Evolutionary conservation across 2,888 invertebrate genomes (phyloP), one percentile per base, ranked within the genome.

Genomic region (Myopa tessellatipennis): DNA sequence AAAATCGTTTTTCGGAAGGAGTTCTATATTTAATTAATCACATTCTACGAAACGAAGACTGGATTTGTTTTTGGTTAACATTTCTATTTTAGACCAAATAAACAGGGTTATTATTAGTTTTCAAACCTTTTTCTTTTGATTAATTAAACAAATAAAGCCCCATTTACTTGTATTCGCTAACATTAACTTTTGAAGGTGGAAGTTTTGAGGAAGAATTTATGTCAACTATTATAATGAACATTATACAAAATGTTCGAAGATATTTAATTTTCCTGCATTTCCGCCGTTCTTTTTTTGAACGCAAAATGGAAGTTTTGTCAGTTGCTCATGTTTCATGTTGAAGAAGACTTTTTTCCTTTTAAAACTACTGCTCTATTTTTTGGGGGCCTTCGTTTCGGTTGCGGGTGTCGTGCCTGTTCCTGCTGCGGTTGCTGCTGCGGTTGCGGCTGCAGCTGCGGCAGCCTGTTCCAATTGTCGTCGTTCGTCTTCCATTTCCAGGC

Each of bases 401-500:
- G 74, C 67, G 8, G 26, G 26, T 26, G 26, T 1, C 26, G 26
- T 26, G 26, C 26, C 26, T 26, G 36, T 26, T 34, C 45, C 68
- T 26, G 81, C 67, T 45, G 79, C 91, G 79, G 82, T 84, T 60
- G 90, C 91, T 82, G 90, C 90, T 10, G 89, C 88, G 77, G 82
- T 82, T 65, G 89, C 90, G 1, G 88, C 90, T 40, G 90, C 90
- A 12, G 89, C 90, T 10, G 90, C 90, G 3, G 90, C 91, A 3
- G 90, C 91, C 82, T 91, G 80, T 14, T 86, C 86, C n/a, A 88
- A 87, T 79, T 89, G 89, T 0, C 89, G 84, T 78, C 87, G 85
- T 76, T 89, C 89, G 78, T 90, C 90, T 79, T 89, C 87, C 81
- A 90, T 88, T 84, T 91, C 91, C 6, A 91, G 82, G 67, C 86